Conservation (phyloP, 2,797 vertebrate species). For the Psittacula derbiana region DNA sequence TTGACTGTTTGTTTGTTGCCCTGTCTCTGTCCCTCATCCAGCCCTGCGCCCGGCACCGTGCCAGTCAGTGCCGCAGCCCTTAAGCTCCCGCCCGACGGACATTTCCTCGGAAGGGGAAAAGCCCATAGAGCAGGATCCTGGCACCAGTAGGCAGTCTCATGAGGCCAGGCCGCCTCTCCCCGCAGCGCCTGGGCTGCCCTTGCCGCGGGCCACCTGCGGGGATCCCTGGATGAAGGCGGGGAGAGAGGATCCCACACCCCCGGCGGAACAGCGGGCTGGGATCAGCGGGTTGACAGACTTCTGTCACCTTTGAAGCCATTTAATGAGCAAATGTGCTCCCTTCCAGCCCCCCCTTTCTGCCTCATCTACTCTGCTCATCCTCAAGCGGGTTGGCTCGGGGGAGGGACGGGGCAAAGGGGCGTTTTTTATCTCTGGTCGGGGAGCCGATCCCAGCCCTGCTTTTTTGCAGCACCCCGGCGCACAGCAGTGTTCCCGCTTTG, state of each 20-base stretch:
- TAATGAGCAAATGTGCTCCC: conserved; percentile 32
- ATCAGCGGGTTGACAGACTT: not conserved
- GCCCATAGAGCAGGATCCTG: rapidly evolving
- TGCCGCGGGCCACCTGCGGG: not conserved
- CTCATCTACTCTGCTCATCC: conserved; percentile 51
- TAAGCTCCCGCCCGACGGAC: rapidly evolving
- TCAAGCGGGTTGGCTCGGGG: not conserved
- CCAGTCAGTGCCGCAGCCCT: not conserved
- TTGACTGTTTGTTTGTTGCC: not conserved
- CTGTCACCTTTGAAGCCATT: conserved; percentile 27
- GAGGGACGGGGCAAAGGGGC: not conserved
- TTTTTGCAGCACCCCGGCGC: not conserved
- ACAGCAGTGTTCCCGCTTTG: not conserved
- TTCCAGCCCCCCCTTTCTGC: conserved; percentile 32
- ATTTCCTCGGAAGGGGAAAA: rapidly evolving
- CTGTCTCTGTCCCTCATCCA: not conserved
- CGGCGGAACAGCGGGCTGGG: not conserved
- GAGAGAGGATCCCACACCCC: no score
- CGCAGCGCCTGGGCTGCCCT: not conserved
- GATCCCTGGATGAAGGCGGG: not conserved
- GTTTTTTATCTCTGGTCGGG: not conserved
- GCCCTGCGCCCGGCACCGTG: not conserved
- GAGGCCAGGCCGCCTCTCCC: not conserved
- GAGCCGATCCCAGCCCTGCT: not conserved
- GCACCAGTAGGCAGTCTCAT: not conserved